These are phyloP conservation scores for Fissipunctia ypsillon DNA, from an alignment of 2,888 invertebrate genomes.

Conservation along the genomic window DNA sequence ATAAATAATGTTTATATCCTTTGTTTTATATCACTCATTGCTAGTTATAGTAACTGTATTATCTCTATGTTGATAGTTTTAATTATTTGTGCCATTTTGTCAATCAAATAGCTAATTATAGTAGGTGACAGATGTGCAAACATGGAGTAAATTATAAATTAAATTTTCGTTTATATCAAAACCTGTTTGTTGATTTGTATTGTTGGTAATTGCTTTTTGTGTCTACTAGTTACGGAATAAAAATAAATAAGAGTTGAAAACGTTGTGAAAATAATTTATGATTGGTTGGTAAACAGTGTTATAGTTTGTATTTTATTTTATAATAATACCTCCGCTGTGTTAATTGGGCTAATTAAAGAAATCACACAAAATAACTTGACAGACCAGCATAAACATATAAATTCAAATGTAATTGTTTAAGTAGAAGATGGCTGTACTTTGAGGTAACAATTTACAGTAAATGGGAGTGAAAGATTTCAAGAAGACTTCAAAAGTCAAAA, in stretches of 20 bases:
- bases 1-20: constrained; percentile 25
- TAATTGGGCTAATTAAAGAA: constrained; percentile 38
- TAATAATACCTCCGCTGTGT: constrained; percentile 58
- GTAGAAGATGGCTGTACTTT: too few species aligned
- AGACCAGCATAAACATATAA: background rate
- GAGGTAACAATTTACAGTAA: background rate
- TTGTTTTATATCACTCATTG: constrained; percentile 38
- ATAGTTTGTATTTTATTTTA: constrained; percentile 73
- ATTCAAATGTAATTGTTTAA: background rate
- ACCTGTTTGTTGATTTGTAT: constrained; percentile 36
- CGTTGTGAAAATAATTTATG: constrained; percentile 74
- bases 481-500: constrained; percentile 32
- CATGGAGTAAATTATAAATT: constrained; percentile 37
- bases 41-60: constrained; percentile 39
- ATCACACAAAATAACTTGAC: background rate
- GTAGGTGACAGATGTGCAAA: constrained; percentile 39
- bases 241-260: constrained; percentile 72
- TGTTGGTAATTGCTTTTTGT: constrained; percentile 65
- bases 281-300: constrained; percentile 74
- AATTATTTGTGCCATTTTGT: constrained; percentile 43
- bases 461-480: background rate
- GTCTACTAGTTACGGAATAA: constrained; percentile 69
- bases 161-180: constrained; percentile 41
- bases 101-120: constrained; percentile 46
- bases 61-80: constrained; percentile 46